Conservation (phyloP, 37 sponge, comb jelly and placozoan species). For the Axinella damicornis region DNA sequence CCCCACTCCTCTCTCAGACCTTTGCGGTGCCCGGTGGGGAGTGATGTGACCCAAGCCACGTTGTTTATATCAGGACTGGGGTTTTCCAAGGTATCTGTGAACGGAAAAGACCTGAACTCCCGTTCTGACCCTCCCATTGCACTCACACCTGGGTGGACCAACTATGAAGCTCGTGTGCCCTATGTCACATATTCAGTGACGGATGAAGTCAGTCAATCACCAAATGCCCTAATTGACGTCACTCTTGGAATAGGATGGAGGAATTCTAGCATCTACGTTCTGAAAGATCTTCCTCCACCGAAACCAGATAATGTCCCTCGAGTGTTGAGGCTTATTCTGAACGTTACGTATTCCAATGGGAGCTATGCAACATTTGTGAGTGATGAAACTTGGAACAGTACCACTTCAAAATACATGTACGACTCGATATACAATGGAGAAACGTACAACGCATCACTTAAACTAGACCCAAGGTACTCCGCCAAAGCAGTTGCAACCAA, state of each 20-base stretch:
- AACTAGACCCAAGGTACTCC: not conserved
- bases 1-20: constrained; percentile 28
- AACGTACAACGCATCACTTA: constrained; percentile 25
- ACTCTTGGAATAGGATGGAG: constrained; percentile 64
- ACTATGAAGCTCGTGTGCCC: constrained; percentile 51
- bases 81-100: constrained; percentile 46
- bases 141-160: constrained; percentile 74
- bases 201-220: not conserved
- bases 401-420: constrained; percentile 9
- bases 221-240: constrained; percentile 34
- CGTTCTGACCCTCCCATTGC: constrained; percentile 29
- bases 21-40: not conserved
- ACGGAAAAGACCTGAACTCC: constrained; percentile 48
- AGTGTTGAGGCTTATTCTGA: constrained; percentile 27
- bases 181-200: constrained; percentile 41
- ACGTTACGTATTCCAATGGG: constrained; percentile 26
- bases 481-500: constrained; percentile 24
- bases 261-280: constrained; percentile 18
- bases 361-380: constrained; percentile 5
- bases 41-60: constrained; percentile 2
- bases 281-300: constrained; percentile 24
- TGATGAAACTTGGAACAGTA: constrained; percentile 44
- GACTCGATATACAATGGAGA: constrained; percentile 69
- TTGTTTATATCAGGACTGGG: constrained; percentile 68
- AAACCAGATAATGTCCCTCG: constrained; percentile 1